Percentiles rank a stretch among this genome's conserved stretches.
phyloP scores from a whole-genome alignment of 1,140 invertebrate genomes.

The Epicauta chinensis region DNA sequence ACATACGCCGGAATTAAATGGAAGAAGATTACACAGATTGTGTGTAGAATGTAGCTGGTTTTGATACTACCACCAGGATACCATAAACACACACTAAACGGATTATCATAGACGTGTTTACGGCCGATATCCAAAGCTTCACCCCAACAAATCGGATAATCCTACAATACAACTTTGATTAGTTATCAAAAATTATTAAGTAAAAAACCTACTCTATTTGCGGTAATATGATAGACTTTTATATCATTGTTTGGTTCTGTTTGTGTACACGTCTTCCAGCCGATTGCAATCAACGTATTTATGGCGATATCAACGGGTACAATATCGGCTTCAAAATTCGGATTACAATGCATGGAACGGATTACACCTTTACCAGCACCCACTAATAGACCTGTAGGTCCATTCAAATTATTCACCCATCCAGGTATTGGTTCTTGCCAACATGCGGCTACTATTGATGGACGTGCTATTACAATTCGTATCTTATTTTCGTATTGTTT shows the following conservation, averaged over 20 bases:
- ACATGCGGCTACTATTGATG: conserved; percentile 56
- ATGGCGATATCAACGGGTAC: conserved; percentile 70
- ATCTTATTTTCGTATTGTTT: conserved; percentile 52
- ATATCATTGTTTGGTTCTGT: conserved; percentile 40
- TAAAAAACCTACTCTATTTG: conserved; percentile 17
- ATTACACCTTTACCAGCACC: conserved; percentile 68
- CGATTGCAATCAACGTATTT: conserved; percentile 71
- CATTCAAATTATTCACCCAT: conserved; percentile 88
- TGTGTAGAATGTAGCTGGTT: conserved; percentile 58
- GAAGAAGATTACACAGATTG: conserved; percentile 62
- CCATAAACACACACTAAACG: conserved; percentile 66
- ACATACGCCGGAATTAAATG: conserved; percentile 79
- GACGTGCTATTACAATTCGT: conserved; percentile 63
- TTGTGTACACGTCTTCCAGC: conserved; percentile 62
- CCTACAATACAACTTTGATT: not conserved
- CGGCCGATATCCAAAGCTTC: conserved; percentile 62
- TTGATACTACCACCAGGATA: conserved; percentile 74
- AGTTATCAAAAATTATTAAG: no score
- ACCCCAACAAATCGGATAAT: conserved; percentile 55
- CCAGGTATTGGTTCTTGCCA: conserved; percentile 51
- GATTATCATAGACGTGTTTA: conserved; percentile 52
- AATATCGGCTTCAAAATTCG: conserved; percentile 56
- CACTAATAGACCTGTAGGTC: conserved; percentile 67
- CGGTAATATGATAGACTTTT: conserved; percentile 32
- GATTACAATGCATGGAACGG: conserved; percentile 58